Base-by-base conservation (phyloP, 1,140 invertebrate genomes). In the Drosophila ficusphila region DNA sequence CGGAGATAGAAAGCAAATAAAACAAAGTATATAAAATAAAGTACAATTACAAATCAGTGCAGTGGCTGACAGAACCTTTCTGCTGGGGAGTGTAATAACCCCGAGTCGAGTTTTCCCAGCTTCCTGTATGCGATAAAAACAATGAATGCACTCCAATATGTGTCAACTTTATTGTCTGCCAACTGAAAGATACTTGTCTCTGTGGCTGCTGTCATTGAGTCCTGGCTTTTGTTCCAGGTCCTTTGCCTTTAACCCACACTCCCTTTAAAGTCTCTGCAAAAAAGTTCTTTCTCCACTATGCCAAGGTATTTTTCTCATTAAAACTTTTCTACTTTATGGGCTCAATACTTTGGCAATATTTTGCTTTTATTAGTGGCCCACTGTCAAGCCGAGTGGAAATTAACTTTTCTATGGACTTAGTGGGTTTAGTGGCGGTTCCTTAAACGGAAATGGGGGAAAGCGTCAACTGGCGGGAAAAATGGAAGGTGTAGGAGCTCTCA, bases 111-210 rank as follows among this genome's bases (percentile, higher is more conserved):
- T 69, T 27, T 27, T 48, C 27, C 41, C 31, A 6, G 69, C 34
- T 73, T 73, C 69, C 69, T 73, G 69, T 47, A 27, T 42, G 57
- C 41, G 69, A 73, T 73, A 73, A 72, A 71, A 73, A 73, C 56
- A 72, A 72, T 46, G 69, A 52, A 47, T 62, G 31, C 42, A 46
- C 44, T 74, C 57, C 71, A 64, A 74, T 74, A 74, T 74, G 58
- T 74, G 71, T 65, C 71, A 74, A 65, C 70, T 19, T 38, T 65
- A 56, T 65, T 67, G 44, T 70, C 67, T 65, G 14, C 49, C 47
- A 60, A 38, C 53, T 16, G 36, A 14, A 14, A 34, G 34, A 60
- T 33, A 39, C 48, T n/a, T n/a, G n/a, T n/a, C n/a, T n/a, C n/a
- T n/a, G n/a, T n/a, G 48, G 27, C 48, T 51, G 12, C 27, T 69